A percentile compares a stretch with the other conserved stretches of the same genome.
These are phyloP conservation scores for Amyelois transitella DNA, from an alignment of 1,140 invertebrate species.

Conservation along the genomic window DNA sequence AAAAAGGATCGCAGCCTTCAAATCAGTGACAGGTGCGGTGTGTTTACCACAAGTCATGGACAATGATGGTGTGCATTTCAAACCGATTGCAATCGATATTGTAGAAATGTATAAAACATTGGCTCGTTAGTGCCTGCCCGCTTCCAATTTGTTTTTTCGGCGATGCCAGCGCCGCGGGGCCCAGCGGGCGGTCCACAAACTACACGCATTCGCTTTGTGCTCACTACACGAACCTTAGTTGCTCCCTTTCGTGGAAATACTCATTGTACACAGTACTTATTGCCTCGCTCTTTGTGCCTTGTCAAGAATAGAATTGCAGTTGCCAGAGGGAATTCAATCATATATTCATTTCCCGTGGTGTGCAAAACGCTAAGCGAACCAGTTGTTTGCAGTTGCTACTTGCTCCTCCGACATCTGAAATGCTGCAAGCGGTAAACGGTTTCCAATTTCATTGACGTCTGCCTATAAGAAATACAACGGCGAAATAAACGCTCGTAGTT, in stretches of 20 bases:
- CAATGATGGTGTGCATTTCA: not conserved
- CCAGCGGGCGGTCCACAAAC: conserved; percentile 42
- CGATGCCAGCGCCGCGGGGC: conserved; percentile 30
- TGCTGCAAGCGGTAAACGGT: not conserved
- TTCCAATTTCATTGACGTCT: not conserved
- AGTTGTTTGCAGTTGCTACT: conserved; percentile 15
- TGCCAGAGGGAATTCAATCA: conserved; percentile 26
- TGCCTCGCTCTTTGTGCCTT: conserved; percentile 32
- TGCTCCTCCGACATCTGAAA: not conserved
- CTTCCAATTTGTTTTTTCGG: conserved; percentile 38
- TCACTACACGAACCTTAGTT: conserved; percentile 29
- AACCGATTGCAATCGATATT: not conserved
- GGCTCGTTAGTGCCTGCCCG: conserved; percentile 23
- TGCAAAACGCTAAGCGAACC: conserved; percentile 18
- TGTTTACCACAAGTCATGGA: too few relatives aligned
- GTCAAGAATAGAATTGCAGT: conserved; percentile 28
- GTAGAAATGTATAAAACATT: conserved; percentile 23
- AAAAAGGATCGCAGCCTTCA: too few relatives aligned
- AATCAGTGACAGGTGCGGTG: too few relatives aligned
- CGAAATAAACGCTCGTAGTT: conserved; percentile 6
- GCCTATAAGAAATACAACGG: not conserved
- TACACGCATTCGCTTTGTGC: conserved; percentile 27
- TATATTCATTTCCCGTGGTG: conserved; percentile 18
- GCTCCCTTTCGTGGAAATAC: conserved; percentile 47
- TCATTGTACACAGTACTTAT: conserved; percentile 43